A percentile compares a stretch with the other conserved stretches of the same genome.
phyloP scores from a whole-genome alignment of 2,797 vertebrate genomes.

The Xiphophorus birchmanni region DNA sequence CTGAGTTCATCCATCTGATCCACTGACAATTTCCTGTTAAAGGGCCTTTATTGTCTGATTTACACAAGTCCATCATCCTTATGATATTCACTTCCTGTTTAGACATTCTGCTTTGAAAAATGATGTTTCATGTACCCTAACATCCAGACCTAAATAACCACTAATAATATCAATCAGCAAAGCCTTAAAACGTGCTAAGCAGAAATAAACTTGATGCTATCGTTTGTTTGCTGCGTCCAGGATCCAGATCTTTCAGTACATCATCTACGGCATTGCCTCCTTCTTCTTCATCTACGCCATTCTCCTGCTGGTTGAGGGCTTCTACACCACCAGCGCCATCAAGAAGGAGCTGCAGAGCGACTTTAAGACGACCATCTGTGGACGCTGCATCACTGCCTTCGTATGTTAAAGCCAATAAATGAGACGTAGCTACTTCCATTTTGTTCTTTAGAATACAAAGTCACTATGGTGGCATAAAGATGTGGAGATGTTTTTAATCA shows the following conservation, averaged over 20 bases:
- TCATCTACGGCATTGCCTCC: slow-evolving; percentile 97
- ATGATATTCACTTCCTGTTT: neutral
- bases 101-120: neutral
- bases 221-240: slow-evolving; percentile 65
- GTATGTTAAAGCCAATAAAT: slow-evolving; percentile 71
- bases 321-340: slow-evolving; percentile 97
- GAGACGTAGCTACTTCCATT: slow-evolving; percentile 19
- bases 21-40: neutral
- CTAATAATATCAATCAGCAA: neutral
- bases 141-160: too few species aligned
- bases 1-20: neutral
- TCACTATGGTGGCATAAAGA: neutral
- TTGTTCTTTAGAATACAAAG: slow-evolving; percentile 9
- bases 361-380: slow-evolving; percentile 97
- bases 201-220: neutral
- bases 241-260: slow-evolving; percentile 96
- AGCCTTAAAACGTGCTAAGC: neutral
- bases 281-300: slow-evolving; percentile 98
- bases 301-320: slow-evolving; percentile 95
- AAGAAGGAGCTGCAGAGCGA: slow-evolving; percentile 94
- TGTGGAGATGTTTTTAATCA: slow-evolving; percentile 5
- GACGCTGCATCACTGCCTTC: slow-evolving; percentile 97
- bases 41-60: neutral
- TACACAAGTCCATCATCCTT: neutral
- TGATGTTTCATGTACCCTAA: neutral